phyloP scores from a whole-genome alignment of 1,140 invertebrate genomes.

The Paramacrobiotus metropolitanus region DNA sequence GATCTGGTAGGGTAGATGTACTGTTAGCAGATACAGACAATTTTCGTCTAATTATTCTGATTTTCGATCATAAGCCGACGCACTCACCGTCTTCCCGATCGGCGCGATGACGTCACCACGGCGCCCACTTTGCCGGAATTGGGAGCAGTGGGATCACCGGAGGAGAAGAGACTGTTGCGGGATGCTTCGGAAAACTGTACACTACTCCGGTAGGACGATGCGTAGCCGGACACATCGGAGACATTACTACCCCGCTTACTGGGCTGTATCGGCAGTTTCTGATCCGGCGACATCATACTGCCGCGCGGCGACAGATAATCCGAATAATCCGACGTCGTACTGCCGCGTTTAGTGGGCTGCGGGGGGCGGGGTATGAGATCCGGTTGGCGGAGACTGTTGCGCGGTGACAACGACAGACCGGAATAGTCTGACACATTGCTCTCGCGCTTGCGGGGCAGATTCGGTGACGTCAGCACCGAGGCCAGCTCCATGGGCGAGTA shows the following conservation, averaged over 20 bases:
- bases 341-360: not conserved
- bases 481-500: not conserved
- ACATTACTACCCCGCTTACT: conserved; percentile 1
- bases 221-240: conserved; percentile 1
- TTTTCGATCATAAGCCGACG: too few species aligned
- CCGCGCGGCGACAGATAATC: not conserved
- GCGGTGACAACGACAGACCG: not conserved
- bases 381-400: too few species aligned
- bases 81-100: conserved; percentile 62
- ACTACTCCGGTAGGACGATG: not conserved
- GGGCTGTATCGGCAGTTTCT: not conserved
- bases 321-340: not conserved
- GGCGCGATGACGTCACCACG: conserved; percentile 70
- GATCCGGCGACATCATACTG: not conserved
- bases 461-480: not conserved
- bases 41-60: too few species aligned
- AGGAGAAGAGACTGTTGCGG: not conserved
- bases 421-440: not conserved
- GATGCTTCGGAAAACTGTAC: not conserved
- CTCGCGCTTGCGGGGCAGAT: not conserved
- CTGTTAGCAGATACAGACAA: too few species aligned
- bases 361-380: not conserved
- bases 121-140: conserved; percentile 35
- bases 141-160: conserved; percentile 20
- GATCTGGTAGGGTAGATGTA: too few species aligned